Conservation (phyloP, 2,888 invertebrate species). For the Trissoscelio sp. region DNA sequence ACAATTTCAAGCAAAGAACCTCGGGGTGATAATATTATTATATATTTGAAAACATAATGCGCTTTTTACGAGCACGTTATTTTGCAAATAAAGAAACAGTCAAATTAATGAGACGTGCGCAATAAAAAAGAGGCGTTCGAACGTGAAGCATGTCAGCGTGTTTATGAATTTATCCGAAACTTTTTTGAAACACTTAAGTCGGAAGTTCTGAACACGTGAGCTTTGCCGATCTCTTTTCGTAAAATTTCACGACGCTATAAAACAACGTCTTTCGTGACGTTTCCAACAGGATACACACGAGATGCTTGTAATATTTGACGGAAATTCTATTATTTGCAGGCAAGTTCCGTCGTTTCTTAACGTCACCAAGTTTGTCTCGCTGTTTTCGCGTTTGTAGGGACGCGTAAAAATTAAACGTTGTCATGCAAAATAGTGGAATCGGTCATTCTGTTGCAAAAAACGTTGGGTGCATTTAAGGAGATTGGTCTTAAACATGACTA, state of each 20-base stretch:
- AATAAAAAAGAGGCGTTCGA: too few relatives aligned
- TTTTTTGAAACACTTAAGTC: constrained; percentile 10
- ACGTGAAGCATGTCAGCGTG: constrained; percentile 4
- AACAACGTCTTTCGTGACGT: constrained; percentile 37
- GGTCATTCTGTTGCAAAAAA: background rate
- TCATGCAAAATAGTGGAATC: constrained; percentile 48
- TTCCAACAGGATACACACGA: constrained; percentile 35
- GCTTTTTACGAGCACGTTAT: constrained; percentile 3
- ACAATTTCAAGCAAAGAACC: constrained; percentile 4
- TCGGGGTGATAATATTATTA: background rate
- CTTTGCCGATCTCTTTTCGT: constrained; percentile 39
- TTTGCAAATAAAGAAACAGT: background rate
- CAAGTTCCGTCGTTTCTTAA: constrained; percentile 23
- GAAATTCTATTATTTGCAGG: constrained; percentile 52
- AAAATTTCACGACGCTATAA: constrained; percentile 45
- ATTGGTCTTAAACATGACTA: background rate
- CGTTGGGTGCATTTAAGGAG: background rate
- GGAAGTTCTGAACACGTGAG: constrained; percentile 40
- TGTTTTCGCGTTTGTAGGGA: constrained; percentile 14
- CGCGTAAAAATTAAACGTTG: constrained; percentile 37
- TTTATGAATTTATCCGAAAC: constrained; percentile 43
- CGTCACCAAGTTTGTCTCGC: constrained; percentile 16
- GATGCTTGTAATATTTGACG: constrained; percentile 43
- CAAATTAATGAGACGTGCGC: constrained; percentile 7
- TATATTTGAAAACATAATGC: background rate